Base-by-base conservation (phyloP, 2,888 invertebrate genomes). In the Malthinus flaveolus region DNA sequence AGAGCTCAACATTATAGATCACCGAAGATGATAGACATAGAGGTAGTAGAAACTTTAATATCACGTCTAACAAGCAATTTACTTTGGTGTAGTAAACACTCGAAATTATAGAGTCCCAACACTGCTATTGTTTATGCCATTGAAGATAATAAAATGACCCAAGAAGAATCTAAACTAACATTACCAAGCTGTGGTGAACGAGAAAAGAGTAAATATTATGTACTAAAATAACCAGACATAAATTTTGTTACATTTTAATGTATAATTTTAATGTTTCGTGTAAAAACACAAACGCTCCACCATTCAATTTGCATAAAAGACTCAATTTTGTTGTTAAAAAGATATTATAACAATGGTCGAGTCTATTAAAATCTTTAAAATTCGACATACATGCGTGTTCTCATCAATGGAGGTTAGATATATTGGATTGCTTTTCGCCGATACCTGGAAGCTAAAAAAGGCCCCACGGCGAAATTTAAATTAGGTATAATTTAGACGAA, bases 21-120 rank as follows among this genome's bases (percentile, higher is more conserved):
- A 42, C 39, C 39, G 39, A 13, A 52, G 46, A 52, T 52, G 52
- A 52, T 52, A 52, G 52, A 52, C 35, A 52, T 36, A 23, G 34
- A 42, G 44, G 48, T 37, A 52, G 51, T 51, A 33, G 56, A 51
- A 60, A 55, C 56, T 48, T 56, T 42, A 60, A 65, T 56, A 60
- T 63, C 62, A 63, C 66, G 67, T 67, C 67, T 70, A 71, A 68
- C 70, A 64, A 69, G 67, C 69, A 71, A 68, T 71, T 71, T 69
- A 69, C 66, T 68, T 67, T 64, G 59, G 61, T 49, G 63, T 59
- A 66, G 64, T 67, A 66, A 67, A 68, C 62, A 66, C 59, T 62
- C 66, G 54, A 71, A 71, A 71, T 71, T 71, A 71, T 68, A 70
- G 71, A 62, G 66, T 63, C 63, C 61, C 62, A 47, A 56, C 59